Base-by-base conservation (phyloP, 2,888 invertebrate species). In the Leptinotarsa rubiginosa region DNA sequence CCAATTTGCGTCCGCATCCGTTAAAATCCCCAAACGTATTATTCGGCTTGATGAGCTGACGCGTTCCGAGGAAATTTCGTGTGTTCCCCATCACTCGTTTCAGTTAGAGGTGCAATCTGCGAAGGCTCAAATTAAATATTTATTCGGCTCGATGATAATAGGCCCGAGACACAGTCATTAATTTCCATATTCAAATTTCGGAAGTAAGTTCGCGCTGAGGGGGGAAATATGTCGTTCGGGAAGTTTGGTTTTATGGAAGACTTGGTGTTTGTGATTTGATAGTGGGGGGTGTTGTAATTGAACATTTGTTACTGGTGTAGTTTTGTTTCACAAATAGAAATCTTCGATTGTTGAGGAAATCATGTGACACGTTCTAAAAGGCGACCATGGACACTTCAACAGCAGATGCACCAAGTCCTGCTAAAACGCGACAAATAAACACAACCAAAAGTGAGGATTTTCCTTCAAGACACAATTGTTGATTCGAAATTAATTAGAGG, bases 21-120 rank as follows among this genome's bases (percentile, higher is more conserved):
- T n/a, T 54, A 52, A 69, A 69, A 69, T 69, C 62, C 69, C 69
- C 69, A 47, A 69, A 69, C 56, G 69, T 69, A 69, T 56, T 54
- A 69, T 69, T 69, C 56, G 54, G 22, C 16, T 69, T 56, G 56
- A 56, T 56, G 56, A 69, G 22, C 31, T 54, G 20, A 47, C 41
- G 69, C 52, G 62, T 62, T 62, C 62, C 56, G 25, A 18, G 56
- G 69, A 56, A 69, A 56, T 54, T 69, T 56, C 41, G 69, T 54
- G 52, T 54, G 20, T 41, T 25, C 25, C 12, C 52, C 31, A 50
- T 22, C 59, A 59, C 59, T 59, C 59, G 25, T 59, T 59, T 20
- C 59, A 59, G 25, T 59, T 13, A 59, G 20, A 25, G 62, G 62
- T n/a, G 62, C 62, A 62, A 62, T 31, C 25, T 62, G 62, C 31